These are phyloP conservation scores for Phlogophora meticulosa DNA, from an alignment of 2,888 invertebrate species.

Conservation along the genomic window DNA sequence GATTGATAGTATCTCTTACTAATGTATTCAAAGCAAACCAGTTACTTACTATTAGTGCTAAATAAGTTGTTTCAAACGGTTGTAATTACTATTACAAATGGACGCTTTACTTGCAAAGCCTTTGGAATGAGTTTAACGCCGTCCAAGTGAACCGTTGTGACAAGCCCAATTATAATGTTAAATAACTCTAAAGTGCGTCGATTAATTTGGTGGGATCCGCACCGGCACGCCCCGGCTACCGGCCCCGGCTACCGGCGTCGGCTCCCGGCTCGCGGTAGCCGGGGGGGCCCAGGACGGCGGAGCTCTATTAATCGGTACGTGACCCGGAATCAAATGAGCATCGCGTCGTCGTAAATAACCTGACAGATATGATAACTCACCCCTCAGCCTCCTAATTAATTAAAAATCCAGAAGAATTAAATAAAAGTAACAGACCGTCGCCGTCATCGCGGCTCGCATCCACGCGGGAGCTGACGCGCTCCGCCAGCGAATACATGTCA, in stretches of 20 bases:
- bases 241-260: conserved; percentile 12
- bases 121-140: conserved; percentile 57
- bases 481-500: conserved; percentile 50
- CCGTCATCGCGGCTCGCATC: conserved; percentile 34
- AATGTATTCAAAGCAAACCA: conserved; percentile 36
- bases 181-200: conserved; percentile 62
- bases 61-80: conserved; percentile 57
- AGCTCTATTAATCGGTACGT: conserved; percentile 76
- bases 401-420: conserved; percentile 63
- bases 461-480: conserved; percentile 23
- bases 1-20: conserved; percentile 18
- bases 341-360: conserved; percentile 62
- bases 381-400: conserved; percentile 63
- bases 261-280: conserved; percentile 4
- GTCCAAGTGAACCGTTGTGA: conserved; percentile 60
- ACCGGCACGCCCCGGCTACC: conserved; percentile 29
- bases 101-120: conserved; percentile 49
- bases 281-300: conserved; percentile 32
- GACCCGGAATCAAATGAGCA: conserved; percentile 74
- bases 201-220: conserved; percentile 61
- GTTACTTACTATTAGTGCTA: conserved; percentile 20
- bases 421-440: conserved; percentile 46
- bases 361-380: conserved; percentile 69
- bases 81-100: conserved; percentile 58
- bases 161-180: conserved; percentile 66